phyloP scores from a whole-genome alignment of 2,113 vertebrate genomes.

The Opisthocomus hoazin region DNA sequence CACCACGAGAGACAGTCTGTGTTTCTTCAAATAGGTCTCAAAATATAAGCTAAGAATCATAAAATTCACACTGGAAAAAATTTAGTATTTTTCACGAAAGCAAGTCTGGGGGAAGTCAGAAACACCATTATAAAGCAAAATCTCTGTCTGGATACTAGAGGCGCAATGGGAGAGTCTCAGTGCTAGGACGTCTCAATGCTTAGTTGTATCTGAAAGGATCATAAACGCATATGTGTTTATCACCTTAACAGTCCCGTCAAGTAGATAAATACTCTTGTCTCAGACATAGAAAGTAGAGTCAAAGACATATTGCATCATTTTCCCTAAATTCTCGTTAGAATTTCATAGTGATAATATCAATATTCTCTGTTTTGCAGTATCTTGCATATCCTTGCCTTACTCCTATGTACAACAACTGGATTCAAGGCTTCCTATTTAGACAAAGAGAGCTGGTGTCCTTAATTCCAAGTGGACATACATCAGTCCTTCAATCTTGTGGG shows the following conservation, averaged over 20 bases:
- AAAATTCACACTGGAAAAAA: not conserved
- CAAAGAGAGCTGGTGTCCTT: not conserved
- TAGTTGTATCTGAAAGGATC: not conserved
- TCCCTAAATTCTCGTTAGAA: not conserved
- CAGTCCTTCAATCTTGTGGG: not conserved
- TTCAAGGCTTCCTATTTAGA: not conserved
- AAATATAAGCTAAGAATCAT: not conserved
- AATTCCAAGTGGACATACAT: not conserved
- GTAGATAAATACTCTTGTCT: not conserved
- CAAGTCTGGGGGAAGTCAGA: not conserved
- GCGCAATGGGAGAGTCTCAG: not conserved
- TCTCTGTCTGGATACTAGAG: not conserved
- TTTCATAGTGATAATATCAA: not conserved
- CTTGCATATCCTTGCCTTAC: not conserved
- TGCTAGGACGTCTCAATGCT: not conserved
- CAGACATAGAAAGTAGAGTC: not conserved
- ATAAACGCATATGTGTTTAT: not conserved
- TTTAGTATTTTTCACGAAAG: not conserved
- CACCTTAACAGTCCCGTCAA: not conserved
- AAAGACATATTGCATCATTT: not conserved
- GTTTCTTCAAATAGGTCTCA: not conserved
- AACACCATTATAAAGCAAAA: not conserved
- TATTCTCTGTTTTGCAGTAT: not conserved
- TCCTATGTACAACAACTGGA: not conserved
- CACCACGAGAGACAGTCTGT: not conserved